Evolutionary conservation across 2,797 vertebrate genomes (phyloP).

Genomic region (Sebastiscus tertius): DNA sequence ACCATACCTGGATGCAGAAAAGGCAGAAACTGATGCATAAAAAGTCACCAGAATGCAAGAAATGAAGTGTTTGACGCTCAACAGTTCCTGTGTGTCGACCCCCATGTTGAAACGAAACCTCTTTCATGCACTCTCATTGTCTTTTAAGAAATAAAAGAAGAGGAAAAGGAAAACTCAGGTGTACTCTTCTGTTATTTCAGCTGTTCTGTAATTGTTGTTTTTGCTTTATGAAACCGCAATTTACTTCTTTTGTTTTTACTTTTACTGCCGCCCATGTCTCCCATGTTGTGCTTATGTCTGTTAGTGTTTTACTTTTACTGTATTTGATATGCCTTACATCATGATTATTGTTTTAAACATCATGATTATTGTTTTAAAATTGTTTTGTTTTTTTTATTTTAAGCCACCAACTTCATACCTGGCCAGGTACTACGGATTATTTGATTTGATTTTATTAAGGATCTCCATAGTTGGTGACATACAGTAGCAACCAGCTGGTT

Average conservation of each 20-base stretch:
- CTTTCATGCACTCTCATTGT: background rate
- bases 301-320: background rate
- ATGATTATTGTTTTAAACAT: background rate
- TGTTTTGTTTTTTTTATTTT: background rate
- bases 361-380: too few relatives aligned
- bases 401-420: background rate
- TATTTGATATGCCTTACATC: background rate
- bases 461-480: too few relatives aligned
- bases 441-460: too few relatives aligned
- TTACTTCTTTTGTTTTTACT: background rate
- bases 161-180: background rate
- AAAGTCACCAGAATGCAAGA: too few relatives aligned
- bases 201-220: background rate
- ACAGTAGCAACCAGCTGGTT: too few relatives aligned
- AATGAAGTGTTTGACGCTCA: too few relatives aligned
- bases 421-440: background rate
- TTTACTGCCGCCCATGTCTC: background rate
- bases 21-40: too few relatives aligned
- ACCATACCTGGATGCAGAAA: too few relatives aligned
- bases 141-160: background rate
- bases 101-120: too few relatives aligned
- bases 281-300: background rate
- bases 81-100: too few relatives aligned
- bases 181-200: background rate
- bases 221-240: background rate